phyloP scores from a whole-genome alignment of 2,113 vertebrate species.

The Thinocorus orbignyianus region DNA sequence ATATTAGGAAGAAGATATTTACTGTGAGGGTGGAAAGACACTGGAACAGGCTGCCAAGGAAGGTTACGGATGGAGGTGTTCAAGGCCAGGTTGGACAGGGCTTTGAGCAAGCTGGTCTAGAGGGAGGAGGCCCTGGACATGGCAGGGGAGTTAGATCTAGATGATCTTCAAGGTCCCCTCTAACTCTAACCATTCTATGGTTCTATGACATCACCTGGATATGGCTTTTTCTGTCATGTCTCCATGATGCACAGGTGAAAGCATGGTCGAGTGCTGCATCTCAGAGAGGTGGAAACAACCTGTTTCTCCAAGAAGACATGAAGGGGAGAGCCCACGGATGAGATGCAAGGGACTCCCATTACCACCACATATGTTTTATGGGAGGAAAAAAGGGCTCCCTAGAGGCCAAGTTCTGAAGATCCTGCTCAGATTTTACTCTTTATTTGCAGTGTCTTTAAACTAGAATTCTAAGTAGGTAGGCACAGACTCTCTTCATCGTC shows the following conservation, averaged over 20 bases:
- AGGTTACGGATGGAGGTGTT: neutral
- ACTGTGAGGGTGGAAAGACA: neutral
- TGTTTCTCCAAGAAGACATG: neutral
- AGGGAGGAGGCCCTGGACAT: neutral
- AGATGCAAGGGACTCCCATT: neutral
- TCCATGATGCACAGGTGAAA: fast-evolving
- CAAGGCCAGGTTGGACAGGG: neutral
- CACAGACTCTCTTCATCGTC: neutral
- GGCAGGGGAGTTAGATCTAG: neutral
- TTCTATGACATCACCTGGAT: neutral
- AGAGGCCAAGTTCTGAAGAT: neutral
- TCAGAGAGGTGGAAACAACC: neutral
- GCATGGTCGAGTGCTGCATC: neutral
- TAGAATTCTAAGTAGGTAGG: neutral
- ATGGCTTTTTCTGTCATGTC: neutral
- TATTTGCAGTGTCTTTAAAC: neutral
- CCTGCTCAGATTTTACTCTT: neutral
- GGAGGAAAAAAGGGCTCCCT: neutral
- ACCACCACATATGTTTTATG: fast-evolving
- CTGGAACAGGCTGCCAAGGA: neutral
- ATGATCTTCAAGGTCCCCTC: neutral
- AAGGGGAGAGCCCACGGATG: neutral
- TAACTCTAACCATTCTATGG: neutral
- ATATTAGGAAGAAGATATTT: neutral
- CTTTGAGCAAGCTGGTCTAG: neutral